Conservation (phyloP, 1,140 invertebrate species). For the Drosophila nannoptera region DNA sequence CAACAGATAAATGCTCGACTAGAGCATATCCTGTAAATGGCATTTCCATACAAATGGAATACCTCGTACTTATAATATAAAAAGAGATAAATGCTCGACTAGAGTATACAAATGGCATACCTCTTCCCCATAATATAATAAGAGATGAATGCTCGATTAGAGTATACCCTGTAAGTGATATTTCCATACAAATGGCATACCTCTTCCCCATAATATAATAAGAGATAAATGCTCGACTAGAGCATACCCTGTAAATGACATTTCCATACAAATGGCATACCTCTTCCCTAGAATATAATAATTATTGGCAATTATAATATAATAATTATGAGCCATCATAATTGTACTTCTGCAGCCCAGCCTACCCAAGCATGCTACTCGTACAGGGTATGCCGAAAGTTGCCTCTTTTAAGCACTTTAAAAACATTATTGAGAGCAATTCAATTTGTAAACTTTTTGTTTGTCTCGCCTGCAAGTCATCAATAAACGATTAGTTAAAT, state of each 20-base stretch:
- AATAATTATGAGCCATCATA: too few species aligned
- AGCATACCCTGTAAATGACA: too few species aligned
- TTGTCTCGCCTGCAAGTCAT: conserved; percentile 17
- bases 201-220: too few species aligned
- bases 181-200: neutral
- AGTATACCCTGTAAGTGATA: neutral
- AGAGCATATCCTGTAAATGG: neutral
- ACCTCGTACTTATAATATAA: too few species aligned
- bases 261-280: too few species aligned
- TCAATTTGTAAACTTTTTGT: conserved; percentile 23
- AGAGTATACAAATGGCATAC: too few species aligned
- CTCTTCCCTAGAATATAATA: too few species aligned
- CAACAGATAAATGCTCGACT: neutral
- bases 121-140: too few species aligned
- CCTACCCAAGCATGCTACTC: neutral
- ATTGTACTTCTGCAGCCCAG: neutral
- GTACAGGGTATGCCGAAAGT: conserved; percentile 13
- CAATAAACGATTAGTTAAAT: conserved; percentile 31
- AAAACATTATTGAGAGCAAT: conserved; percentile 17
- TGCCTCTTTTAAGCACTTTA: conserved; percentile 7
- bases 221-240: too few species aligned
- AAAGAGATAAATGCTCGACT: too few species aligned
- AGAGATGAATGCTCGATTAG: neutral
- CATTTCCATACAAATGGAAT: neutral
- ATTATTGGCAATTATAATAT: too few species aligned